Base-by-base conservation (phyloP, 1,140 invertebrate genomes). In the Metopolophium dirhodum region DNA sequence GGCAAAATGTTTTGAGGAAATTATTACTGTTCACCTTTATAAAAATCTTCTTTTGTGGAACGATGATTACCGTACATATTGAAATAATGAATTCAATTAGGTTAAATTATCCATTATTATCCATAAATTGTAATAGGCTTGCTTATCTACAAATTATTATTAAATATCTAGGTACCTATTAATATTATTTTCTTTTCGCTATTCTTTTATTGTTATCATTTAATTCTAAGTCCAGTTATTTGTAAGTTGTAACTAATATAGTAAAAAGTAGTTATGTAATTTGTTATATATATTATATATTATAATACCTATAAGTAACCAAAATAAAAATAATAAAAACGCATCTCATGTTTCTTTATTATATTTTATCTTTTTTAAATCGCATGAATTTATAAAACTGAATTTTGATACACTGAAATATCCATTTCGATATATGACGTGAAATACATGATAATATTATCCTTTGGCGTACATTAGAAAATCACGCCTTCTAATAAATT, bases 401-500 rank as follows among this genome's bases (percentile, higher is more conserved):
- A 18, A 57, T 57, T 89, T 89, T 23, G n/a, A 30, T 35, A 7
- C 22, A 26, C 22, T 7, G 22, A 41, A 47, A 30, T 18, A 47
- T 49, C 26, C 49, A n/a, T n/a, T 49, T n/a, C 26, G 54, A 54
- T 54, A 54, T 77, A 77, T 83, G 45, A 82, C 61, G 22, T 49
- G 37, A 92, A 90, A 83, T 91, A 91, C 23, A 47, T 51, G 49
- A 91, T 88, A 57, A 85, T 93, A 57, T 91, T 93, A 49, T 68
- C 30, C 45, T 49, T 30, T 14, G 30, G 35, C n/a, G 49, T 41
- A 92, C 91, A 51, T 83, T 92, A 85, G 22, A 54, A 30, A 92
- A 82, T 92, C 45, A 92, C 91, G 82, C 91, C 91, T 92, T 49
- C 82, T 30, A 41, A 92, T 83, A 85, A 85, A 92, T 85, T 85